These are phyloP conservation scores for Hippocampus zosterae DNA, from an alignment of 2,113 vertebrate genomes.

Conservation along the genomic window DNA sequence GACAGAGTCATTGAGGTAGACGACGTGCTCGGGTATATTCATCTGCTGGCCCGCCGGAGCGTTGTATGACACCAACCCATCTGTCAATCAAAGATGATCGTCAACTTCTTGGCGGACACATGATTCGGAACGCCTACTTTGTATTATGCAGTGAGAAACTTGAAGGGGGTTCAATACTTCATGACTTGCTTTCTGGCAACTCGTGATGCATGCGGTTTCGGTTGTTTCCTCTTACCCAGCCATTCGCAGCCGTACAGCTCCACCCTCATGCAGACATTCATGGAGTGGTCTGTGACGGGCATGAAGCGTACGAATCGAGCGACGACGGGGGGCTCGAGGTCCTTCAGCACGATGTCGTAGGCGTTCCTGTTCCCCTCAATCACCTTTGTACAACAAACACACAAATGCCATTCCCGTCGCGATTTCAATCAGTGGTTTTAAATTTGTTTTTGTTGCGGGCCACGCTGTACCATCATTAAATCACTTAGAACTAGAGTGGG, in stretches of 20 bases:
- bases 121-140: background rate
- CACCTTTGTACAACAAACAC: conserved; percentile 66
- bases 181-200: background rate
- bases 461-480: too few species aligned
- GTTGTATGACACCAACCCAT: conserved; percentile 92
- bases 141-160: background rate
- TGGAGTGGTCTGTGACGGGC: conserved; percentile 91
- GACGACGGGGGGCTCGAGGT: conserved; percentile 90
- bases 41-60: conserved; percentile 85
- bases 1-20: conserved; percentile 91
- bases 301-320: conserved; percentile 93
- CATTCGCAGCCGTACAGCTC: conserved; percentile 96
- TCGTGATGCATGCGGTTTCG: background rate
- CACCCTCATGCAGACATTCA: conserved; percentile 95
- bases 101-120: background rate
- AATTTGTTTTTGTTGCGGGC: background rate
- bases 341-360: conserved; percentile 92
- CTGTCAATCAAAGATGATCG: conserved; percentile 55
- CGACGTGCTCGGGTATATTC: conserved; percentile 64
- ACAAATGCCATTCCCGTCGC: background rate
- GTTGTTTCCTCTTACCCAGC: conserved; percentile 77
- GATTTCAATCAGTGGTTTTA: too few species aligned
- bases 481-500: too few species aligned
- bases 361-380: conserved; percentile 92
- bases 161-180: background rate